Evolutionary conservation across 2,888 invertebrate genomes (phyloP).

Genomic region (Clepsis dumicolana): DNA sequence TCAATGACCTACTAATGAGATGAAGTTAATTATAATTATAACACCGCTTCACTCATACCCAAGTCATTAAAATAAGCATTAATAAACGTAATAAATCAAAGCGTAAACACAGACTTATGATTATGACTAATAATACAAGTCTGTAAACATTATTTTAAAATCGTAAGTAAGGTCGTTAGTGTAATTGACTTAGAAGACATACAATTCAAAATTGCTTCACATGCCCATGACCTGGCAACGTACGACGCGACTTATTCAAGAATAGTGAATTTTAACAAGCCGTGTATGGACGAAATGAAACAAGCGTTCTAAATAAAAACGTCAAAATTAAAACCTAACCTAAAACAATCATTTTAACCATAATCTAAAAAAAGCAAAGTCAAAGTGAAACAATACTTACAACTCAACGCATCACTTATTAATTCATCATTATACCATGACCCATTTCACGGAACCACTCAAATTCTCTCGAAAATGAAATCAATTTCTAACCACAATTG

Average conservation of each 20-base stretch:
- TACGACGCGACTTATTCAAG: not conserved
- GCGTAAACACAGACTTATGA: not conserved
- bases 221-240: slow-evolving; percentile 3
- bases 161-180: not conserved
- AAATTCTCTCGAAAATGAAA: not conserved
- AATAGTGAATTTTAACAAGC: not conserved
- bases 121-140: not conserved
- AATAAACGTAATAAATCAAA: not conserved
- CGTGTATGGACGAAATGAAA: slow-evolving; percentile 4
- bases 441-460: slow-evolving; percentile 59
- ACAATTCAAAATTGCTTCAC: slow-evolving; percentile 12
- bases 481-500: slow-evolving; percentile 24
- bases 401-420: slow-evolving; percentile 47
- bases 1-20: slow-evolving; percentile 16
- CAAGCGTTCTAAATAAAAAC: slow-evolving; percentile 18
- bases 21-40: slow-evolving; percentile 10
- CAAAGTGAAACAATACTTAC: slow-evolving; percentile 47
- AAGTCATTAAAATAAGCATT: not conserved
- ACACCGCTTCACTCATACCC: not conserved
- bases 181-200: slow-evolving; percentile 35
- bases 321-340: slow-evolving; percentile 15
- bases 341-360: not conserved
- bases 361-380: slow-evolving; percentile 25
- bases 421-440: slow-evolving; percentile 44
- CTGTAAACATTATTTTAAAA: not conserved